Conservation (phyloP, 2,888 invertebrate genomes). For the Omphaloscelis lunosa region DNA sequence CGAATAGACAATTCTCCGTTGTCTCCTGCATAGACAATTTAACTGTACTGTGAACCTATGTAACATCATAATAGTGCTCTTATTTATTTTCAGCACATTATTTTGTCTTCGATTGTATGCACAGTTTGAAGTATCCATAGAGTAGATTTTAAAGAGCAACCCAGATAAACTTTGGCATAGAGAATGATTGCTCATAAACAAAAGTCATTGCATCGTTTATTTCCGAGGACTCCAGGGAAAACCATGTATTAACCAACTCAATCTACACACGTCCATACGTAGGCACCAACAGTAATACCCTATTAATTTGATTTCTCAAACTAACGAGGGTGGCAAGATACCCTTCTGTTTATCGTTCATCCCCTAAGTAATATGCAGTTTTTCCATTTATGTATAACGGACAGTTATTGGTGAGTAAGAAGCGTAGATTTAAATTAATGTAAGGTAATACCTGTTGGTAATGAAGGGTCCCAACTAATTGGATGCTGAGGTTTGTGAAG, state of each 20-base stretch:
- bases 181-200: slow-evolving; percentile 39
- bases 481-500: slow-evolving; percentile 20
- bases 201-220: slow-evolving; percentile 35
- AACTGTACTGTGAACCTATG: neutral
- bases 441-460: slow-evolving; percentile 51
- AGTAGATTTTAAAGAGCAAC: neutral
- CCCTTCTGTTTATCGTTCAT: slow-evolving; percentile 63
- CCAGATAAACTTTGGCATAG: neutral
- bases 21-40: neutral
- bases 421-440: slow-evolving; percentile 42
- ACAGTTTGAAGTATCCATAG: neutral
- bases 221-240: slow-evolving; percentile 12
- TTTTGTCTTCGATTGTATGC: neutral
- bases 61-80: neutral
- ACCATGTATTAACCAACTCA: slow-evolving; percentile 33
- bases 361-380: slow-evolving; percentile 65
- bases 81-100: neutral
- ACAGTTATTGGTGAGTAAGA: slow-evolving; percentile 41
- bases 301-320: slow-evolving; percentile 62
- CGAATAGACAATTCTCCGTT: neutral
- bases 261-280: slow-evolving; percentile 16
- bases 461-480: slow-evolving; percentile 41
- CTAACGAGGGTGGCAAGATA: slow-evolving; percentile 58
- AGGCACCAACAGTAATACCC: slow-evolving; percentile 40
- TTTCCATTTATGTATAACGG: slow-evolving; percentile 50